Conservation (phyloP, 1,140 invertebrate genomes). For the Araneus ventricosus region DNA sequence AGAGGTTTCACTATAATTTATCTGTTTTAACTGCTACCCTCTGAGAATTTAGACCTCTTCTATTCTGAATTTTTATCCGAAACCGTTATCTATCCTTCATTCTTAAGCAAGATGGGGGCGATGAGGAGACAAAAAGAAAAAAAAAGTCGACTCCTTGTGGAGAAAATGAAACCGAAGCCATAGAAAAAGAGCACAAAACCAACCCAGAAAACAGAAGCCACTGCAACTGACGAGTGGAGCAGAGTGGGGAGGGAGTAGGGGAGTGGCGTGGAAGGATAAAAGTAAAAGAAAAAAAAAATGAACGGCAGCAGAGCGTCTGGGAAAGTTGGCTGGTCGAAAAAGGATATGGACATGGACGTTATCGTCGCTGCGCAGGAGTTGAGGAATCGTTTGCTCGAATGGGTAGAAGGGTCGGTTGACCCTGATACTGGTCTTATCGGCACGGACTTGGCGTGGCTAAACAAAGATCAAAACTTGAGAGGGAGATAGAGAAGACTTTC, state of each 20-base stretch:
- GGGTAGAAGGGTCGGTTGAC: constrained; percentile 25
- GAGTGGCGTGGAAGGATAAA: neutral
- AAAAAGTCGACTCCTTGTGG: neutral
- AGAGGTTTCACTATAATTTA: too few relatives aligned
- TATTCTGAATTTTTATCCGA: neutral
- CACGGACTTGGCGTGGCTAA: constrained; percentile 21
- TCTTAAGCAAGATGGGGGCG: neutral
- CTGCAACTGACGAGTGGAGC: neutral
- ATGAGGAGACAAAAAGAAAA: neutral
- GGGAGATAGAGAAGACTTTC: neutral
- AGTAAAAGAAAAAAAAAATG: neutral
- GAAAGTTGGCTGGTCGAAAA: constrained; percentile 4
- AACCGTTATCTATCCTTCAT: neutral
- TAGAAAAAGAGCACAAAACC: constrained; percentile 12
- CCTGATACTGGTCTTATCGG: constrained; percentile 44
- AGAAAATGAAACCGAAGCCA: constrained; percentile 21
- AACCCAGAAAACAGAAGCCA: constrained; percentile 15
- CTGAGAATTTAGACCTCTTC: neutral
- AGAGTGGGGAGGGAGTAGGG: neutral
- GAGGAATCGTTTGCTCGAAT: constrained; percentile 48
- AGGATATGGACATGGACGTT: constrained; percentile 34
- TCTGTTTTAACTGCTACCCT: too few relatives aligned
- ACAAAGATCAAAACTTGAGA: constrained; percentile 31
- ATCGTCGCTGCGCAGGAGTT: constrained; percentile 24
- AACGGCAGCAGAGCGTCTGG: constrained; percentile 18